Conservation (phyloP, 2,113 vertebrate genomes). For the Phainopepla nitens region DNA sequence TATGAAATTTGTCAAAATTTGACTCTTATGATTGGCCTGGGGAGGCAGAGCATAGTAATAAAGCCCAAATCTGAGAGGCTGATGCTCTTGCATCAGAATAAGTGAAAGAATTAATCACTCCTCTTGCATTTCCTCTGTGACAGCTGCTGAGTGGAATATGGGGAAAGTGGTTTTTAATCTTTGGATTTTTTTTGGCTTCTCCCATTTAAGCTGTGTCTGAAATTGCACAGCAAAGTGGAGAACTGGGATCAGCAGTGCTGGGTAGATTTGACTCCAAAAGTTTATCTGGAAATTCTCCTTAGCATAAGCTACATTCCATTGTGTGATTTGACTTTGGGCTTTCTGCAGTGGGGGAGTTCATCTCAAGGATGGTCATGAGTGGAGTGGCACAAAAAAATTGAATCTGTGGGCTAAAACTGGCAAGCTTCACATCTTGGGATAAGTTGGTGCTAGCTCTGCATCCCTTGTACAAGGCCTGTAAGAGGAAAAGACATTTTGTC, state of each 20-base stretch:
- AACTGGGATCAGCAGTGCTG: background rate
- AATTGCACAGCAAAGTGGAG: background rate
- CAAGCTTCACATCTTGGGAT: background rate
- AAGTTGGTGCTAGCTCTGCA: background rate
- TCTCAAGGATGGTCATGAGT: accelerated
- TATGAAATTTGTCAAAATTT: conserved; percentile 46
- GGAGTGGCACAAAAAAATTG: accelerated
- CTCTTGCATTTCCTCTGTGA: background rate
- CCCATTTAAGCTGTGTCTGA: background rate
- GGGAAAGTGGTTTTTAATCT: conserved; percentile 4
- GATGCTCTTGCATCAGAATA: background rate
- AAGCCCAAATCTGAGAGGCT: background rate
- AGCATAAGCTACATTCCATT: background rate
- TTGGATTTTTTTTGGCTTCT: background rate
- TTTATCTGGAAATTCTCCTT: background rate
- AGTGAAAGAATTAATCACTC: conserved; percentile 4
- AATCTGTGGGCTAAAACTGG: background rate
- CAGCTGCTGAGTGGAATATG: background rate
- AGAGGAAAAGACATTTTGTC: background rate
- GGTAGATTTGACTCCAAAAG: background rate
- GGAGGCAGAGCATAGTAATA: background rate
- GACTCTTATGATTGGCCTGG: background rate
- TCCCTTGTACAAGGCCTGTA: background rate
- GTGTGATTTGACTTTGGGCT: background rate
- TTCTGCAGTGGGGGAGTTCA: background rate